Evolutionary conservation across 2,113 vertebrate species (phyloP).

Genomic region (Argyrosomus japonicus): DNA sequence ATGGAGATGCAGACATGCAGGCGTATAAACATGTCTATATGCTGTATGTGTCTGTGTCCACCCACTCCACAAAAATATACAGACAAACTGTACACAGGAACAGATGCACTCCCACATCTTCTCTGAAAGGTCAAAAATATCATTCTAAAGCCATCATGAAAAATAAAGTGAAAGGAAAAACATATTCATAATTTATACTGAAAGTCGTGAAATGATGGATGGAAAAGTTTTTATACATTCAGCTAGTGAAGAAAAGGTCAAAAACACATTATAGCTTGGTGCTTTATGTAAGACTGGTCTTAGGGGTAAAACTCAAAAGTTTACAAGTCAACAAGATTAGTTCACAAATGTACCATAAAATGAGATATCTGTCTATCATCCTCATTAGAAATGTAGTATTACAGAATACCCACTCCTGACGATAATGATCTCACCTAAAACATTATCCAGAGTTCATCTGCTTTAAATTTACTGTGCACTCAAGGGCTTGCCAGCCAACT

Average conservation of each 20-base stretch:
- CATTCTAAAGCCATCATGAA: not conserved
- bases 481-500: conserved; percentile 4
- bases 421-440: not conserved
- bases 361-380: not conserved
- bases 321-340: not conserved
- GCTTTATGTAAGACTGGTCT: not conserved
- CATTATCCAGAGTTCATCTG: not conserved
- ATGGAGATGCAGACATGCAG: conserved; percentile 10
- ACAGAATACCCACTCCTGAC: not conserved
- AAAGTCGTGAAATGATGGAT: conserved; percentile 1
- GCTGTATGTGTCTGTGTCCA: conserved; percentile 21
- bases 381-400: not conserved
- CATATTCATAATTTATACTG: conserved; percentile 8
- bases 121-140: conserved; percentile 7
- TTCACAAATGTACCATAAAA: not conserved
- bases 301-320: not conserved
- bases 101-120: conserved; percentile 14
- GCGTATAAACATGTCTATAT: conserved; percentile 27
- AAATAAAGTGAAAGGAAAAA: not conserved
- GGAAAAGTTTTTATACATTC: not conserved
- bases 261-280: not conserved
- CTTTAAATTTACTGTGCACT: not conserved
- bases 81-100: conserved; percentile 1
- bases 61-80: conserved; percentile 24
- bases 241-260: not conserved